Percentiles rank a stretch among this genome's conserved stretches.
Evolutionary conservation across 2,113 vertebrate genomes (phyloP).

Genomic region (Pteronura brasiliensis): DNA sequence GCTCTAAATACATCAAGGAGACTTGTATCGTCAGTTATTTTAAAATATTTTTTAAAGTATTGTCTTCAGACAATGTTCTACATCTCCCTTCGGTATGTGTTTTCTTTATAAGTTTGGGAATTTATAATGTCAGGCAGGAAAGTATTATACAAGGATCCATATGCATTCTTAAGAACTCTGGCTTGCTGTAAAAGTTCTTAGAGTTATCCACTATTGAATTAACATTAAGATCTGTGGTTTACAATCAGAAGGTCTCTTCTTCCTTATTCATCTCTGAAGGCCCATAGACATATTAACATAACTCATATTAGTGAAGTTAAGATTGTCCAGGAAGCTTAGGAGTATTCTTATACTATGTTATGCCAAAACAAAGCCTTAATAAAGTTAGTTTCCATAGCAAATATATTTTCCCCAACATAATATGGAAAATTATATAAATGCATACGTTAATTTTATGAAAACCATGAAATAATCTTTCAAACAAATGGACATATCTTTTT

Average conservation of each 20-base stretch:
- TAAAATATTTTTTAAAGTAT: not conserved
- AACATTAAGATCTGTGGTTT: conserved; percentile 70
- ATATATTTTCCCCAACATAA: conserved; percentile 12
- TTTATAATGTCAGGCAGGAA: conserved; percentile 53
- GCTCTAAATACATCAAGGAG: not conserved
- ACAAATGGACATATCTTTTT: not conserved
- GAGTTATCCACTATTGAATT: conserved; percentile 67
- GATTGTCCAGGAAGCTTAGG: conserved; percentile 49
- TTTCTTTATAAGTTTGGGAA: conserved; percentile 27
- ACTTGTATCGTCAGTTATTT: not conserved
- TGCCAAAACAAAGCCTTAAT: conserved; percentile 12
- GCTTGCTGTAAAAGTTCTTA: conserved; percentile 35
- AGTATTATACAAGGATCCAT: not conserved
- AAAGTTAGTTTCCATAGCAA: conserved; percentile 43
- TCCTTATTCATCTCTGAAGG: conserved; percentile 47
- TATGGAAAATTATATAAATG: conserved; percentile 17
- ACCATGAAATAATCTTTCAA: not conserved
- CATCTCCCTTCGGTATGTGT: rapidly evolving
- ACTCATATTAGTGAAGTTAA: conserved; percentile 67
- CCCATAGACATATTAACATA: conserved; percentile 21
- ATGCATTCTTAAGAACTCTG: conserved; percentile 25
- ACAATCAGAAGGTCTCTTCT: conserved; percentile 48
- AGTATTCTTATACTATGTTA: conserved; percentile 52
- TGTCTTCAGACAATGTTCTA: not conserved
- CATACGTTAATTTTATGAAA: not conserved